Percentiles rank a stretch among this genome's conserved stretches.
These are phyloP conservation scores for Vidua macroura DNA, from an alignment of 2,113 vertebrate genomes.

Conservation along the genomic window DNA sequence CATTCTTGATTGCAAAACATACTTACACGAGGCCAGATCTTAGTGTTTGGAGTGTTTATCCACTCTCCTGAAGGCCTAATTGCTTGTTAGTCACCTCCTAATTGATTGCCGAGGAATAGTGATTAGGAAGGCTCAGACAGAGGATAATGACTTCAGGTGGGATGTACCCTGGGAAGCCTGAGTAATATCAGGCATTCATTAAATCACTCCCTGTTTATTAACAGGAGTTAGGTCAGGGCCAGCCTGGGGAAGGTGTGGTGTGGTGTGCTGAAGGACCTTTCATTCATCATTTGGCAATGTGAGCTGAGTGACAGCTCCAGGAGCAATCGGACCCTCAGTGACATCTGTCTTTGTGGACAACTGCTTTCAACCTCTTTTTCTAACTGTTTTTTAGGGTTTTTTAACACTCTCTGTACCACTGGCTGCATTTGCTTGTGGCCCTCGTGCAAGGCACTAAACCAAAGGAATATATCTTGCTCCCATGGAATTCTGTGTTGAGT, in stretches of 20 bases:
- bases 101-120: conserved; percentile 3
- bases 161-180: neutral
- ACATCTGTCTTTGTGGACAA: neutral
- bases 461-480: neutral
- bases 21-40: neutral
- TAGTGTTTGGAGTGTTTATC: conserved; percentile 6
- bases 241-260: neutral
- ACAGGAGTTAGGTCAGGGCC: neutral
- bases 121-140: neutral
- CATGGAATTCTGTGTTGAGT: neutral
- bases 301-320: neutral
- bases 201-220: neutral
- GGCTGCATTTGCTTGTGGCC: neutral
- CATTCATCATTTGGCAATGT: accelerated
- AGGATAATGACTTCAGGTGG: neutral
- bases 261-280: neutral
- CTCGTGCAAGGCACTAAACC: neutral
- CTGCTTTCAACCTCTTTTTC: neutral
- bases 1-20: neutral
- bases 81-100: conserved; percentile 36
- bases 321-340: neutral
- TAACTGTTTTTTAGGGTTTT: accelerated
- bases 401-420: neutral
- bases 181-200: neutral
- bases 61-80: conserved; percentile 7